Evolutionary conservation across 1,140 invertebrate species (phyloP).

Genomic region (Trichonephila clavipes): DNA sequence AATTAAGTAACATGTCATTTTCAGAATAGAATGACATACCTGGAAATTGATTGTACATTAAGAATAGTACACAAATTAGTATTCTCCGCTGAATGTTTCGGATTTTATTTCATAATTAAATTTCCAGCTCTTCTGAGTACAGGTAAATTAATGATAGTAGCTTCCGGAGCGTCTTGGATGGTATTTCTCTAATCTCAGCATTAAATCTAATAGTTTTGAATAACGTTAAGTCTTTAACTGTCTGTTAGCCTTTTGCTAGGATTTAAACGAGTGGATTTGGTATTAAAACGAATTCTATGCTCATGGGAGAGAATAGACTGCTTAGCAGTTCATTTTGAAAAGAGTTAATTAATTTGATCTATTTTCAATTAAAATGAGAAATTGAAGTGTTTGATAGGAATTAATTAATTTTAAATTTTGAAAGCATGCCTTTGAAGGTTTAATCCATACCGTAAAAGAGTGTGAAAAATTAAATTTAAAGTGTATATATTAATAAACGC

Average conservation of each 20-base stretch:
- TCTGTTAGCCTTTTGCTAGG: neutral
- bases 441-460: no score
- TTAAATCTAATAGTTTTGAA: neutral
- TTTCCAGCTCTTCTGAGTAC: neutral
- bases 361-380: no score
- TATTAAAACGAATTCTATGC: no score
- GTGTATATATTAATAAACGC: no score
- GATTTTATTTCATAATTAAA: constrained; percentile 17
- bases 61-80: neutral
- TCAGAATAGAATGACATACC: neutral
- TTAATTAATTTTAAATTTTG: no score
- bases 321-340: no score
- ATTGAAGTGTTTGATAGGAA: no score
- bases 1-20: neutral
- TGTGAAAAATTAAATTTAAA: no score
- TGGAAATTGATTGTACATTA: neutral
- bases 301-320: no score
- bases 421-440: no score
- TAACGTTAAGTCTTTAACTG: neutral
- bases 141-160: neutral
- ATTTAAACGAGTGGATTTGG: no score
- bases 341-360: no score
- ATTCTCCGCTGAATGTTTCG: neutral
- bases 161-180: neutral
- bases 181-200: neutral